phyloP scores from a whole-genome alignment of 2,888 invertebrate genomes.

The Stegophylla sp. region DNA sequence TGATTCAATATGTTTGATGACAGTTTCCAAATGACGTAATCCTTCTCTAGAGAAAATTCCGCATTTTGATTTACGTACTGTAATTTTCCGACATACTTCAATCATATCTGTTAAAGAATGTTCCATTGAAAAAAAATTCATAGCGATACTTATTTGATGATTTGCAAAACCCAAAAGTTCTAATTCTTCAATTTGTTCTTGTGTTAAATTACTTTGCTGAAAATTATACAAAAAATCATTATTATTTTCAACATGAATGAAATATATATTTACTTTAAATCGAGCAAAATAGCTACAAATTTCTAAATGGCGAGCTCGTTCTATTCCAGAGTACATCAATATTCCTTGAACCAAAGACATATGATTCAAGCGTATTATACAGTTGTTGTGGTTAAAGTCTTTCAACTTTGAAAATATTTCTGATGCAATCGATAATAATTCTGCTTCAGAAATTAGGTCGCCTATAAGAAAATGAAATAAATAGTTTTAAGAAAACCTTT shows the following conservation, averaged over 20 bases:
- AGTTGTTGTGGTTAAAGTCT: constrained; percentile 70
- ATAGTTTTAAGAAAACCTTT: constrained; percentile 55
- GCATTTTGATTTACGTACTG: constrained; percentile 51
- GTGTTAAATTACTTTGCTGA: constrained; percentile 12
- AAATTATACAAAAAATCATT: background rate
- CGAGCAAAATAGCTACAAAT: constrained; percentile 68
- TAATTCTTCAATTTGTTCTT: constrained; percentile 51
- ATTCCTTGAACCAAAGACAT: constrained; percentile 78
- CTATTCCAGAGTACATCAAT: constrained; percentile 80
- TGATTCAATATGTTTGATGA: constrained; percentile 36
- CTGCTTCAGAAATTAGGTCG: constrained; percentile 82
- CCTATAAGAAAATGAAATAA: constrained; percentile 65
- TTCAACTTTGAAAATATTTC: constrained; percentile 77
- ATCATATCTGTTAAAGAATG: constrained; percentile 26
- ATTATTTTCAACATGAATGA: background rate
- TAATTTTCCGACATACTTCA: constrained; percentile 44
- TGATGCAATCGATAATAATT: constrained; percentile 79
- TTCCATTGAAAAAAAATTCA: constrained; percentile 54
- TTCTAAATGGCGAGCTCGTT: constrained; percentile 69
- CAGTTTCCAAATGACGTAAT: constrained; percentile 31
- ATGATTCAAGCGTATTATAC: constrained; percentile 80
- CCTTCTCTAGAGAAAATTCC: constrained; percentile 45
- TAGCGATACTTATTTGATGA: constrained; percentile 48
- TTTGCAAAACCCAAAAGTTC: constrained; percentile 48
- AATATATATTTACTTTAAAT: constrained; percentile 64